Base-by-base conservation (phyloP, 2,113 vertebrate genomes). In the Ochotona princeps region DNA sequence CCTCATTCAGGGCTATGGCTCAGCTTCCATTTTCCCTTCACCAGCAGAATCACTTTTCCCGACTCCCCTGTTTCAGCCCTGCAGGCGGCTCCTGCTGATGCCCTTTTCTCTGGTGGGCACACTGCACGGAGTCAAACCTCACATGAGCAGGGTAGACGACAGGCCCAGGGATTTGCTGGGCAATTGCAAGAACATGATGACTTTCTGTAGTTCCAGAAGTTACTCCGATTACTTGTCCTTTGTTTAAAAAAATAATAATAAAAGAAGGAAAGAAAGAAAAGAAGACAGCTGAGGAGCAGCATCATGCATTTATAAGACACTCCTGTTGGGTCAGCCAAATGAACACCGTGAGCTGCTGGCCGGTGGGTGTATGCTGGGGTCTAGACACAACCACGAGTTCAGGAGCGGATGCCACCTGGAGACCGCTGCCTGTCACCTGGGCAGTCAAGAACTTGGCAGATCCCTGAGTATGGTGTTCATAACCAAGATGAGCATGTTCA, bases 401-500 rank as follows among this genome's bases (percentile, higher is more conserved):
- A 89, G 89, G 54, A 83, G 54, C n/a, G 91, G 51, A 73, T 44
- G 20, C 49, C 74, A 54, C 32, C 67, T 44, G 61, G 21, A 83
- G 91, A 86, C 63, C 75, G 54, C 51, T 51, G 88, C 69, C 23
- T 66, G 30, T n/a, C 80, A 96, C 91, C 44, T 79, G 89, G 93
- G 79, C 32, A 25, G 63, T 66, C 44, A 80, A 54, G 44, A 75
- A 86, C 74, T 66, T 70, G 61, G n/a, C 75, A 47, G 57, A 76
- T 91, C 67, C 21, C 47, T 81, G 47, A 92, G 84, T 90, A 32
- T 25, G 65, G 4, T 87, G 76, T 84, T 82, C 91, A 95, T 9
- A 66, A 87, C 92, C 54, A 94, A 87, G 73, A 18, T 73, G 47
- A 67, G 70, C 57, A 94, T 87, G 69, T n/a, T 94, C 89, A 81